phyloP scores from a whole-genome alignment of 2,888 invertebrate genomes.

The Drosophila neonasuta region DNA sequence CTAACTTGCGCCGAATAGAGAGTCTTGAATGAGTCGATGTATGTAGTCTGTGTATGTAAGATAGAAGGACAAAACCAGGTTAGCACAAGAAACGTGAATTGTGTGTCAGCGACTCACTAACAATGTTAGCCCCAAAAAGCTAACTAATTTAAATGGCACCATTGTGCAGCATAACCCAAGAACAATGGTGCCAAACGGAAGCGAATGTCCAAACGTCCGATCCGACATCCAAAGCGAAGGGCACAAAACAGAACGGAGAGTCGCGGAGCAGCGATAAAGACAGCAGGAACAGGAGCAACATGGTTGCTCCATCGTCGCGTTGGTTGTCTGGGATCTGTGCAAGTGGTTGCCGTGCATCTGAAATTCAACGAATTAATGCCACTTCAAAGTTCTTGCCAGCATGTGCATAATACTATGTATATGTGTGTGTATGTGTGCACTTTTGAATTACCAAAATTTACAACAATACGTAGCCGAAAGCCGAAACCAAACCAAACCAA shows the following conservation, averaged over 20 bases:
- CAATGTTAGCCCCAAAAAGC: constrained; percentile 44
- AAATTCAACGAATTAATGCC: constrained; percentile 74
- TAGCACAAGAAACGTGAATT: constrained; percentile 50
- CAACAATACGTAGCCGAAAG: constrained; percentile 58
- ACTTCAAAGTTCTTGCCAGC: constrained; percentile 59
- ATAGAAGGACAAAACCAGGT: neutral
- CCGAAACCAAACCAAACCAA: neutral
- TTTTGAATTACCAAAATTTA: constrained; percentile 73
- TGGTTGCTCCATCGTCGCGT: constrained; percentile 20
- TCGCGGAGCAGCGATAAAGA: constrained; percentile 45
- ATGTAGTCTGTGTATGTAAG: neutral
- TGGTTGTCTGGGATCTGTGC: constrained; percentile 44
- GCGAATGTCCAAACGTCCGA: constrained; percentile 35
- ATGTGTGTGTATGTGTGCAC: constrained; percentile 26
- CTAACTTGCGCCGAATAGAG: constrained; percentile 36
- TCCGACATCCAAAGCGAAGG: constrained; percentile 6
- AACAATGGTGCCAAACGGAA: constrained; percentile 72
- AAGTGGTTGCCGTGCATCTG: constrained; percentile 27
- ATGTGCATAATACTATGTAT: neutral
- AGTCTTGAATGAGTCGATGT: constrained; percentile 8
- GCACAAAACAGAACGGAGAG: constrained; percentile 10
- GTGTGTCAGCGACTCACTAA: constrained; percentile 58
- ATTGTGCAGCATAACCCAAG: constrained; percentile 69
- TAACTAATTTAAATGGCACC: constrained; percentile 76
- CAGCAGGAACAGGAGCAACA: constrained; percentile 22